Evolutionary conservation across 2,888 invertebrate genomes (phyloP).

Genomic region (Cryptocheilus praepositus): DNA sequence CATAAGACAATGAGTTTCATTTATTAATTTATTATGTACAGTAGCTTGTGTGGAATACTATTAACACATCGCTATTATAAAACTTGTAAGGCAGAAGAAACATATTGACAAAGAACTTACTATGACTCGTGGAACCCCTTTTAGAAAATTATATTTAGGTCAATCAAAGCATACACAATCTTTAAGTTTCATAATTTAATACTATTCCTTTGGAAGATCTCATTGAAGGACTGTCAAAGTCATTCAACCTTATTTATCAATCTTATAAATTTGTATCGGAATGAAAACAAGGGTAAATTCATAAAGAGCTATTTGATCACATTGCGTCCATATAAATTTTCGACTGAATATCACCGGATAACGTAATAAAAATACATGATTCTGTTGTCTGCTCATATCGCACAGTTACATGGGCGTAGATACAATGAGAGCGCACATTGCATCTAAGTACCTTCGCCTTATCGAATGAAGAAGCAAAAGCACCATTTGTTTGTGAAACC

Average conservation of each 20-base stretch:
- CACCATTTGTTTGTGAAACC: slow-evolving; percentile 56
- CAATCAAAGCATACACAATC: slow-evolving; percentile 37
- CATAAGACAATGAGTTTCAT: slow-evolving; percentile 52
- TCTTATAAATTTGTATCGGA: slow-evolving; percentile 32
- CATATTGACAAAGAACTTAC: slow-evolving; percentile 36
- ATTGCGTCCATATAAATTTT: slow-evolving; percentile 26
- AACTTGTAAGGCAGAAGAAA: slow-evolving; percentile 45
- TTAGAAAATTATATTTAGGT: slow-evolving; percentile 33
- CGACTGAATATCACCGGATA: slow-evolving; percentile 36
- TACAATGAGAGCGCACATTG: slow-evolving; percentile 61
- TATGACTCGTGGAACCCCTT: slow-evolving; percentile 30
- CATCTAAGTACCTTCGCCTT: slow-evolving; percentile 61
- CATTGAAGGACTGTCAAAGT: slow-evolving; percentile 41
- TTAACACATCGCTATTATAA: slow-evolving; percentile 53
- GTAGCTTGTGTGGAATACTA: slow-evolving; percentile 56
- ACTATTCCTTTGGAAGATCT: slow-evolving; percentile 49
- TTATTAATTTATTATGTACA: slow-evolving; percentile 59
- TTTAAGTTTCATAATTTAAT: slow-evolving; percentile 34
- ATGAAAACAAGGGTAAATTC: slow-evolving; percentile 54
- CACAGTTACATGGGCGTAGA: slow-evolving; percentile 54
- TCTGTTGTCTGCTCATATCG: slow-evolving; percentile 42
- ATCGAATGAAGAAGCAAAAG: slow-evolving; percentile 64
- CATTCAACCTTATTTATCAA: slow-evolving; percentile 33
- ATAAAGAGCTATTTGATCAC: slow-evolving; percentile 30
- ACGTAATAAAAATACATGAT: slow-evolving; percentile 59